A percentile compares a stretch with the other conserved stretches of the same genome.
These are phyloP conservation scores for Helicorthomorpha holstii DNA, from an alignment of 1,140 invertebrate genomes.

Conservation along the genomic window DNA sequence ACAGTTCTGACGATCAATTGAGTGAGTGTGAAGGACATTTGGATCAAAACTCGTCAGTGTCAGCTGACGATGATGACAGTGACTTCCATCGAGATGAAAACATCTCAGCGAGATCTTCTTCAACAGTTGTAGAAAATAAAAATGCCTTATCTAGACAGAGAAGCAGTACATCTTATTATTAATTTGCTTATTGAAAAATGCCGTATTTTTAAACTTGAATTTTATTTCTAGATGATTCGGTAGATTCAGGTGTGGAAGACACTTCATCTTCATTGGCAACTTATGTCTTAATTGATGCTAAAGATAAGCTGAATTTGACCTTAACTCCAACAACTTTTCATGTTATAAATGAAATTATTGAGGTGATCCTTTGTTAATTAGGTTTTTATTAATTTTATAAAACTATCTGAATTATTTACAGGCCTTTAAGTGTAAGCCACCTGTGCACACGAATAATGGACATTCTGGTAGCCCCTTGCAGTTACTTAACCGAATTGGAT, in stretches of 20 bases:
- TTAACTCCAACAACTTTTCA: slow-evolving; percentile 41
- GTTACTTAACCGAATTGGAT: slow-evolving; percentile 38
- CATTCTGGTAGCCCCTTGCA: not conserved
- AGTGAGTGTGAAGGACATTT: slow-evolving; percentile 11
- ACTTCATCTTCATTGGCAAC: slow-evolving; percentile 34
- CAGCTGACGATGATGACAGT: slow-evolving; percentile 32
- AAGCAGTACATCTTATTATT: too few species aligned
- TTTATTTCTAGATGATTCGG: slow-evolving; percentile 18
- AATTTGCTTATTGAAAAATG: too few species aligned
- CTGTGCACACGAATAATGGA: slow-evolving; percentile 2
- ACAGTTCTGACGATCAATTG: slow-evolving; percentile 5
- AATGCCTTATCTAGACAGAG: too few species aligned
- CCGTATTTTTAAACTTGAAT: too few species aligned
- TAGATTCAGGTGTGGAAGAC: slow-evolving; percentile 27
- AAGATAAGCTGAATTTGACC: slow-evolving; percentile 47
- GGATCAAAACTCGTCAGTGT: slow-evolving; percentile 26
- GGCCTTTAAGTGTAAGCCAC: too few species aligned
- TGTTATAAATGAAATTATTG: slow-evolving; percentile 38
- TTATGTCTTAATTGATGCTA: slow-evolving; percentile 46
- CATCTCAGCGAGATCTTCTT: too few species aligned
- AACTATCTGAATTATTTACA: not conserved
- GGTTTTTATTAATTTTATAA: not conserved
- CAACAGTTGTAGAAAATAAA: too few species aligned
- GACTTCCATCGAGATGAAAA: too few species aligned
- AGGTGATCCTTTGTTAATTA: slow-evolving; percentile 11